Evolutionary conservation across 2,797 vertebrate species (phyloP).

Genomic region (Danionella dracula): DNA sequence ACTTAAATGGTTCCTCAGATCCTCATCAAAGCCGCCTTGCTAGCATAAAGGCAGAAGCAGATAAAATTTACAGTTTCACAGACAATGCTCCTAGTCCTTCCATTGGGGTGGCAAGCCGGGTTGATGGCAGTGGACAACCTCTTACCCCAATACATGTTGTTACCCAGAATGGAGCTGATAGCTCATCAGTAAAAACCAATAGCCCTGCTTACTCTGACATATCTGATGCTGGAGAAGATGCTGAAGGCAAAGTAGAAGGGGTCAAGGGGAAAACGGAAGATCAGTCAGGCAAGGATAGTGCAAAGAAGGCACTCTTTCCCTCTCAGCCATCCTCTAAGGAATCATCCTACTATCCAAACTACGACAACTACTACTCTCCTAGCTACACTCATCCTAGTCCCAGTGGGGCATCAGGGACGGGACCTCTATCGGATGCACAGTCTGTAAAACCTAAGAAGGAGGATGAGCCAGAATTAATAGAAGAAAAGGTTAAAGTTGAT

Average conservation of each 20-base stretch:
- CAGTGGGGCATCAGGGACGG: slow-evolving; percentile 69
- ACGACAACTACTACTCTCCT: slow-evolving; percentile 93
- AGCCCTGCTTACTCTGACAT: slow-evolving; percentile 98
- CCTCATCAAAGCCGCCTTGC: slow-evolving; percentile 93
- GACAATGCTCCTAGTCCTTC: slow-evolving; percentile 97
- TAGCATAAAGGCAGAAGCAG: slow-evolving; percentile 96
- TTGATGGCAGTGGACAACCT: slow-evolving; percentile 84
- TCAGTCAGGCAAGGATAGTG: slow-evolving; percentile 83
- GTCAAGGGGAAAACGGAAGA: slow-evolving; percentile 85
- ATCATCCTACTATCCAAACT: slow-evolving; percentile 88
- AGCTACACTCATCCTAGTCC: slow-evolving; percentile 90
- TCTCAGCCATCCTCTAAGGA: slow-evolving; percentile 86
- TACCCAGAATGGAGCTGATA: slow-evolving; percentile 94
- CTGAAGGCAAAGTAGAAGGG: slow-evolving; percentile 85
- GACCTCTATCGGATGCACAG: slow-evolving; percentile 72
- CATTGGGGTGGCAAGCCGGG: slow-evolving; percentile 84
- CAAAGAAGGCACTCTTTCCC: slow-evolving; percentile 92
- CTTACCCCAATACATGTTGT: slow-evolving; percentile 84
- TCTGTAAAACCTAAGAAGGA: slow-evolving; percentile 90
- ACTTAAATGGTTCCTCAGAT: slow-evolving; percentile 89
- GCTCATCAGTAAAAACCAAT: slow-evolving; percentile 93
- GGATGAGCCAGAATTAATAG: slow-evolving; percentile 77
- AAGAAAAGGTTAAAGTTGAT: slow-evolving; percentile 85
- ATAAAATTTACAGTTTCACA: slow-evolving; percentile 98
- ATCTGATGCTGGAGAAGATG: slow-evolving; percentile 95